phyloP scores from a whole-genome alignment of 2,797 vertebrate species.

The Morus bassanus region DNA sequence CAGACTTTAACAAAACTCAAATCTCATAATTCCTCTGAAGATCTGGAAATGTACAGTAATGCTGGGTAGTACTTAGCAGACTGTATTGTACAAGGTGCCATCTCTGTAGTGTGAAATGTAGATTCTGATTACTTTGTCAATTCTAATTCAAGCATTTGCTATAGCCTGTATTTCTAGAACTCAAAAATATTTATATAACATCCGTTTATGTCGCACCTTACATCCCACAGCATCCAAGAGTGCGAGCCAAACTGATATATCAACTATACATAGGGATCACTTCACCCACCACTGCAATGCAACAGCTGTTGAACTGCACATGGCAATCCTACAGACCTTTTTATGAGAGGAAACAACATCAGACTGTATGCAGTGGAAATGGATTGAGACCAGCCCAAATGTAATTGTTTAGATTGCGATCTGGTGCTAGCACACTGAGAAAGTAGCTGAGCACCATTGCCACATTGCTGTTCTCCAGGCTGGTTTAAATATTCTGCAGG shows the following conservation, averaged over 20 bases:
- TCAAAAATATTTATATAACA: slow-evolving; percentile 26
- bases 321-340: neutral
- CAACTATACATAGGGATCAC: fast-evolving
- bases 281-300: neutral
- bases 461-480: fast-evolving
- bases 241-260: neutral
- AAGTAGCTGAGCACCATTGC: neutral
- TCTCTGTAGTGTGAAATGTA: neutral
- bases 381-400: neutral
- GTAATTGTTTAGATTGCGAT: neutral
- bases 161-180: neutral
- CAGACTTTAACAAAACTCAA: neutral
- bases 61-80: neutral
- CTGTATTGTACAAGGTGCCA: neutral
- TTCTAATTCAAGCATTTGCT: neutral
- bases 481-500: neutral
- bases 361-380: neutral
- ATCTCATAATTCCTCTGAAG: neutral
- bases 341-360: neutral
- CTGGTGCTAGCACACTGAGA: neutral
- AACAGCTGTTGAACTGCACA: neutral
- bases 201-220: neutral
- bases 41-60: neutral
- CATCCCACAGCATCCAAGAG: neutral
- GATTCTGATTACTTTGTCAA: neutral